Base-by-base conservation (phyloP, 1,140 invertebrate genomes). In the Dreissena rostriformis region DNA sequence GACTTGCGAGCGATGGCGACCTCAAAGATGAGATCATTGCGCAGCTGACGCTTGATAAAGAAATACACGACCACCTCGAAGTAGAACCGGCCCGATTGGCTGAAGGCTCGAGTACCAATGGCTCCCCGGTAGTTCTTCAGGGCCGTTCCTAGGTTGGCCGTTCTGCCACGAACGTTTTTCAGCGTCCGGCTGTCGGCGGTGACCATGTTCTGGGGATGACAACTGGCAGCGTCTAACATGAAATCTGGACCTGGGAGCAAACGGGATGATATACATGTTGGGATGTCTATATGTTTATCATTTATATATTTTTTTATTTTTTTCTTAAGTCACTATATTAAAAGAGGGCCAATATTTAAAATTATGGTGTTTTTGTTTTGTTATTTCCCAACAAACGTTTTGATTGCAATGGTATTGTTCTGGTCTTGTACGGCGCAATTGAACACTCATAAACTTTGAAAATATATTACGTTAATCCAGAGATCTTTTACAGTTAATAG, bases 21-120 rank as follows among this genome's bases (percentile, higher is more conserved):
- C 61, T 84, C 82, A 24, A 84, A 84, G 14, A 84, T 84, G 39
- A 84, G 74, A 28, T 84, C 82, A 52, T 84, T 77, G 14, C 82
- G 73, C n/a, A 84, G 67, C 53, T 84, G 82, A 8, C 82, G 82
- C 53, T 84, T 84, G 6, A 84, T 84, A 52, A 84, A 84, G 24
- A 84, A 84, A 17, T 84, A 72, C 19, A 78, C 82, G n/a, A 78
- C 68, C 22, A 84, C 74, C 57, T 84, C 82, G 39, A 84, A 84
- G 28, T 84, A 84, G 74, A 84, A 84, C 70, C 82, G 53, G 8
- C 82, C 82, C 28, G 39, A 29, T 39, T 78, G 75, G 68, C 53
- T 63, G 55, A 84, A 84, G 0, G 82, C 63, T 19, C 75, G 49
- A 10, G 66, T 84, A 29, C 74, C 82, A 24, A 84, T 76, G 24